Conservation (phyloP, 2,888 invertebrate genomes). For the Notodonta dromedarius region DNA sequence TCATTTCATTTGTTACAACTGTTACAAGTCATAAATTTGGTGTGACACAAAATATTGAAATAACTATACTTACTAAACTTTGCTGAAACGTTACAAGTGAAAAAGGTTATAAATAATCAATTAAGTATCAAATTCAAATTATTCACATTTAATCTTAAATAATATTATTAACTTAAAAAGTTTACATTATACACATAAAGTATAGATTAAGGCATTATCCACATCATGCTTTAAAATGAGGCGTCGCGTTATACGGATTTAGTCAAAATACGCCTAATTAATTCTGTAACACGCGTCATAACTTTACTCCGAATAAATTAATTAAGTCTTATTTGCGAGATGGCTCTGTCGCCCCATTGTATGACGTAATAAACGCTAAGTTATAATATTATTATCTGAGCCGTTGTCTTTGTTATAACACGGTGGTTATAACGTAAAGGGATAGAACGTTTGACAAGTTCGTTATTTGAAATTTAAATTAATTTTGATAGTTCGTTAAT, state of each 20-base stretch:
- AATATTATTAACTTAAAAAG: conserved; percentile 15
- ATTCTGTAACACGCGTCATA: conserved; percentile 73
- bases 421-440: conserved; percentile 17
- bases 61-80: background rate
- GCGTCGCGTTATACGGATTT: conserved; percentile 48
- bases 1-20: background rate
- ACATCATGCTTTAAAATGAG: conserved; percentile 33
- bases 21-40: background rate
- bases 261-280: conserved; percentile 68
- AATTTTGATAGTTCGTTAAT: conserved; percentile 23
- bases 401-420: conserved; percentile 31
- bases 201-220: conserved; percentile 39
- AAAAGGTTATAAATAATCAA: background rate
- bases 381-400: conserved; percentile 42
- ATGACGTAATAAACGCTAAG: conserved; percentile 45
- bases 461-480: conserved; percentile 18
- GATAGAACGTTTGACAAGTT: conserved; percentile 9
- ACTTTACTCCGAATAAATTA: conserved; percentile 72
- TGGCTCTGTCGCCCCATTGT: conserved; percentile 53
- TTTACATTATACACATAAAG: conserved; percentile 16
- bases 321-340: conserved; percentile 65
- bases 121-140: background rate
- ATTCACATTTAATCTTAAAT: background rate
- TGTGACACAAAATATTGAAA: background rate
- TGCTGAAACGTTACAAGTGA: background rate